phyloP scores from a whole-genome alignment of 2,113 vertebrate species.

The Leuciscus idus region DNA sequence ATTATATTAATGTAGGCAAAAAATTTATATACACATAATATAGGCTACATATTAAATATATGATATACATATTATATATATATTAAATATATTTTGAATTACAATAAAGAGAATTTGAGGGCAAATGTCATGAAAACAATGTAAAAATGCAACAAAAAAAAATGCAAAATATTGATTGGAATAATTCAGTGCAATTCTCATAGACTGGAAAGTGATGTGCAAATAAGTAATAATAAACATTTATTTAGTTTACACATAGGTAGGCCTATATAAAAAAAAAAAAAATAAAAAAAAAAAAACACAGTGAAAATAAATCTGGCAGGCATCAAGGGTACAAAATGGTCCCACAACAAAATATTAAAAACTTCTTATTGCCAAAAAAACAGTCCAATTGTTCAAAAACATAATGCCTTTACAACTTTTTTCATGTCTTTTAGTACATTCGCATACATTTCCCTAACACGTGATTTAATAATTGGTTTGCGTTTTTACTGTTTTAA shows the following conservation, averaged over 20 bases:
- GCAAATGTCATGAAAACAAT: not conserved
- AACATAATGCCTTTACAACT: not conserved
- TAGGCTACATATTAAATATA: too few relatives aligned
- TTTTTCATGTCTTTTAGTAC: not conserved
- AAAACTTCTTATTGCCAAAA: not conserved
- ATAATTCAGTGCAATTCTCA: not conserved
- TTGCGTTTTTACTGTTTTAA: not conserved
- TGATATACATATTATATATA: not conserved
- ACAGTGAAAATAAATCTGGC: constrained; percentile 10
- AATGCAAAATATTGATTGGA: not conserved
- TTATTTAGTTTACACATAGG: constrained; percentile 22
- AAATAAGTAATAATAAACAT: constrained; percentile 31
- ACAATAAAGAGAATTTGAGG: not conserved
- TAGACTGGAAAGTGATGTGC: not conserved
- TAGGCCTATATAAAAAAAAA: constrained; percentile 1
- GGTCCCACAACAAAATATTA: not conserved
- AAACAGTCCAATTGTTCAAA: not conserved
- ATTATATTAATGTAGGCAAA: not conserved
- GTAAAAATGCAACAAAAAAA: not conserved
- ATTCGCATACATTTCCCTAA: not conserved
- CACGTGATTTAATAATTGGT: not conserved
- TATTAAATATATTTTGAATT: not conserved
- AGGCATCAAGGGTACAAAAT: not conserved
- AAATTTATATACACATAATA: not conserved
- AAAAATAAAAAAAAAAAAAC: not conserved